These are phyloP conservation scores for Nemurella pictetii DNA, from an alignment of 2,888 invertebrate species.

Conservation along the genomic window DNA sequence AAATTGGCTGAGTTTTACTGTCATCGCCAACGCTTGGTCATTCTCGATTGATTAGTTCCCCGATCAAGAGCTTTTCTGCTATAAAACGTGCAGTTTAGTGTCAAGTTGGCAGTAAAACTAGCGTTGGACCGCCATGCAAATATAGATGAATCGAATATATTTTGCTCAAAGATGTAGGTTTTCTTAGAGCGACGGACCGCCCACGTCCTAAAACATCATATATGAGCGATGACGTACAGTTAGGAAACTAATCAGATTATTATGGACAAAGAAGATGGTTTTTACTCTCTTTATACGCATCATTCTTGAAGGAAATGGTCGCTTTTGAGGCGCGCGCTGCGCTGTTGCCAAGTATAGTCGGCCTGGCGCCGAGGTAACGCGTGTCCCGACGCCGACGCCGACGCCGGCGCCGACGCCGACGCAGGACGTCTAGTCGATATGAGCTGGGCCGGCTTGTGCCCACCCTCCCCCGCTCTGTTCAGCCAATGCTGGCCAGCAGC, in stretches of 20 bases:
- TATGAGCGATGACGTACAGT: no score
- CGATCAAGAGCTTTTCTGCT: no score
- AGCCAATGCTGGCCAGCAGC: not conserved
- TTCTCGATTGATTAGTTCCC: no score
- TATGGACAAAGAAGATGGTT: not conserved
- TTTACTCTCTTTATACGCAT: not conserved
- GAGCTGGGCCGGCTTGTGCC: not conserved
- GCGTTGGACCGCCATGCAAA: no score
- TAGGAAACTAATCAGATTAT: no score
- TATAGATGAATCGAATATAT: no score
- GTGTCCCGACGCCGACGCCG: conserved; percentile 6
- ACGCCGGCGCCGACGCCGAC: conserved; percentile 23
- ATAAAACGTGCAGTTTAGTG: no score
- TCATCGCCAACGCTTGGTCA: no score
- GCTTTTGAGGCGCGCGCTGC: not conserved
- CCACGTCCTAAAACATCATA: no score
- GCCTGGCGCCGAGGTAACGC: not conserved
- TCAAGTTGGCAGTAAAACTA: no score
- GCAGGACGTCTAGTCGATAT: conserved; percentile 8
- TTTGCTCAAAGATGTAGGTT: no score
- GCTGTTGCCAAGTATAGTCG: not conserved
- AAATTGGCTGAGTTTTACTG: not conserved
- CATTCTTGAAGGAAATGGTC: not conserved
- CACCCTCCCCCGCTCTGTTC: not conserved
- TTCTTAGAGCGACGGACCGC: no score